These are phyloP conservation scores for Tetrao urogallus DNA, from an alignment of 2,113 vertebrate genomes.

Conservation along the genomic window DNA sequence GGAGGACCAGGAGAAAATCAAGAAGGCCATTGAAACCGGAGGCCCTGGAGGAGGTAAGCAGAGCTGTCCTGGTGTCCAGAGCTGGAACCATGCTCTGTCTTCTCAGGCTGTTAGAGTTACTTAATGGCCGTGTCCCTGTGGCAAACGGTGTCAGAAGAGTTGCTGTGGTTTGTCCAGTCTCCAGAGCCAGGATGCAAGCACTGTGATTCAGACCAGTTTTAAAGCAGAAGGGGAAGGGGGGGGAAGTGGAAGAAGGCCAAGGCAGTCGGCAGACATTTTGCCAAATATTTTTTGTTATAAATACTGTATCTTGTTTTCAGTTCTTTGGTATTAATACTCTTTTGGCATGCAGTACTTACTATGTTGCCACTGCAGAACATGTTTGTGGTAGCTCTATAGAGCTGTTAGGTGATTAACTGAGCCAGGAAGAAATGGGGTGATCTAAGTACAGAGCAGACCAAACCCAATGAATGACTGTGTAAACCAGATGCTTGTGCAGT, in stretches of 20 bases:
- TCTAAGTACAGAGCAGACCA: neutral
- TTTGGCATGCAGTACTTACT: neutral
- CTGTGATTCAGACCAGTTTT: neutral
- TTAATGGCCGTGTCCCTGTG: neutral
- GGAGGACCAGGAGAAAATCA: slow-evolving; percentile 97
- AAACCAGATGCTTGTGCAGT: neutral
- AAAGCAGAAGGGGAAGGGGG: neutral
- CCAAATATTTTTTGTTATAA: neutral
- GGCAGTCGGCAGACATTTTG: neutral
- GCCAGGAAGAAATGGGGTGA: neutral
- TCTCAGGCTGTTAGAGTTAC: neutral
- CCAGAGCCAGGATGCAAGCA: neutral
- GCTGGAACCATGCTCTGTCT: neutral
- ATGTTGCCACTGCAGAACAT: accelerated
- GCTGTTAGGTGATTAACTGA: neutral
- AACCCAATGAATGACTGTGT: accelerated
- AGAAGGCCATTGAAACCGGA: slow-evolving; percentile 91
- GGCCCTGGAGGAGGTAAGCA: slow-evolving; percentile 77
- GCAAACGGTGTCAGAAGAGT: neutral
- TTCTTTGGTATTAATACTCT: neutral
- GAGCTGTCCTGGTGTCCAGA: neutral
- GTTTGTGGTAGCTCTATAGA: neutral
- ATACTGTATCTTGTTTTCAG: neutral
- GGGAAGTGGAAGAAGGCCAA: neutral
- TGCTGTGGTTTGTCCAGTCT: accelerated